Percentiles rank a stretch among this genome's conserved stretches.
Conservation (phyloP, 2,113 vertebrate species). For the Megaptera novaeangliae region DNA sequence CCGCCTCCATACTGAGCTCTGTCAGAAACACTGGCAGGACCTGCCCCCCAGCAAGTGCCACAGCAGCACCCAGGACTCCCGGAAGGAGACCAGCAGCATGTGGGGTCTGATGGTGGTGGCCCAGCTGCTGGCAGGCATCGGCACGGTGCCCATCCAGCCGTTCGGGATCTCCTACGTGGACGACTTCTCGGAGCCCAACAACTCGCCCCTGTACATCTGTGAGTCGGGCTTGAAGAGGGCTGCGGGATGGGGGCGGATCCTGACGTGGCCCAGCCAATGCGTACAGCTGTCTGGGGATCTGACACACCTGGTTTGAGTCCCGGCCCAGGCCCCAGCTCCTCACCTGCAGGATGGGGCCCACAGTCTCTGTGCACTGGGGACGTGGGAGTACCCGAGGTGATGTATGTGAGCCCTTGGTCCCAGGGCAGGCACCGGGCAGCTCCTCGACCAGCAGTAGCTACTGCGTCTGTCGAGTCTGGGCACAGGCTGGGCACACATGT, state of each 20-base stretch:
- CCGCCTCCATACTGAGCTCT: constrained; percentile 72
- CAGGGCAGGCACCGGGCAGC: fast-evolving
- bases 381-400: not conserved
- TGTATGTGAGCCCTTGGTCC: not conserved
- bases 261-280: not conserved
- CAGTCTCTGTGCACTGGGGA: not conserved
- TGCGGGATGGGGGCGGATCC: fast-evolving
- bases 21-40: constrained; percentile 65
- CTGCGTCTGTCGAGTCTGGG: not conserved
- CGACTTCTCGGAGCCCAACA: constrained; percentile 90
- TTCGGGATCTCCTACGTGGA: constrained; percentile 97
- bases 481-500: fast-evolving
- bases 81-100: constrained; percentile 83
- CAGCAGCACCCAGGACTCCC: constrained; percentile 31
- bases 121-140: constrained; percentile 92
- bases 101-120: constrained; percentile 92
- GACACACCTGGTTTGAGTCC: not conserved
- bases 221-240: constrained; percentile 49
- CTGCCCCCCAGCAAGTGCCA: constrained; percentile 57
- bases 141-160: constrained; percentile 96
- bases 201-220: constrained; percentile 95
- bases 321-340: not conserved
- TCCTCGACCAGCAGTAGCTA: not conserved
- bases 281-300: not conserved
- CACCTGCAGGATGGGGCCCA: not conserved